Conservation (phyloP, 2,797 vertebrate species). For the Sebastes ruberrimus region DNA sequence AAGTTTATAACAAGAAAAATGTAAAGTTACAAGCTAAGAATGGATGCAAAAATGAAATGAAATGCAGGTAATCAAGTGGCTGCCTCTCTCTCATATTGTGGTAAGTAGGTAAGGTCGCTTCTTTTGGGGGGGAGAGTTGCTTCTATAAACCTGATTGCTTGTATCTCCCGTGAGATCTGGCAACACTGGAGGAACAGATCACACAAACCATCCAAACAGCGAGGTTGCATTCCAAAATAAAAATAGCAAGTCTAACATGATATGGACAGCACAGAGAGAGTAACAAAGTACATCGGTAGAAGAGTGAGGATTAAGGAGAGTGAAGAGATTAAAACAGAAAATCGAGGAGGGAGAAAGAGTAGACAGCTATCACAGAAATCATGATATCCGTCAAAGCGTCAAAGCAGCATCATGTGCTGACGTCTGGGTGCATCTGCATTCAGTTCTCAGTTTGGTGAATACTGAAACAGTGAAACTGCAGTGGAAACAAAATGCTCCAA, state of each 20-base stretch:
- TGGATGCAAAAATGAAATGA: too few species aligned
- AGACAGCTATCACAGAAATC: not conserved
- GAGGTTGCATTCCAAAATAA: not conserved
- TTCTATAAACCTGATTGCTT: too few species aligned
- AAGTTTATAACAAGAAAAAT: too few species aligned
- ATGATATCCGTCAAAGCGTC: not conserved
- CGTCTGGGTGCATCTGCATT: not conserved
- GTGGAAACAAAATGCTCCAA: not conserved
- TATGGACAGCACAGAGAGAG: not conserved
- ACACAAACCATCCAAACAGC: not conserved
- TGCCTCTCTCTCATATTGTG: too few species aligned
- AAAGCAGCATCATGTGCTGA: not conserved
- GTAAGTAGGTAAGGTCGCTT: too few species aligned
- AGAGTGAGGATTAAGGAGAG: not conserved
- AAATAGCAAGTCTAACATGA: not conserved
- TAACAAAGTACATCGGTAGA: not conserved
- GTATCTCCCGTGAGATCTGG: too few species aligned
- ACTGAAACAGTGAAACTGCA: not conserved
- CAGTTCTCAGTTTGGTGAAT: not conserved
- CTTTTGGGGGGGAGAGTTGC: too few species aligned
- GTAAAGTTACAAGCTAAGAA: too few species aligned
- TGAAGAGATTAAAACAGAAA: not conserved
- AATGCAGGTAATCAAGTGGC: too few species aligned
- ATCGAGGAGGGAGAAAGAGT: not conserved
- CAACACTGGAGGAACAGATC: not conserved